A percentile compares a stretch with the other conserved stretches of the same genome.
phyloP scores from a whole-genome alignment of 2,888 invertebrate genomes.

The Protophormia terraenovae region DNA sequence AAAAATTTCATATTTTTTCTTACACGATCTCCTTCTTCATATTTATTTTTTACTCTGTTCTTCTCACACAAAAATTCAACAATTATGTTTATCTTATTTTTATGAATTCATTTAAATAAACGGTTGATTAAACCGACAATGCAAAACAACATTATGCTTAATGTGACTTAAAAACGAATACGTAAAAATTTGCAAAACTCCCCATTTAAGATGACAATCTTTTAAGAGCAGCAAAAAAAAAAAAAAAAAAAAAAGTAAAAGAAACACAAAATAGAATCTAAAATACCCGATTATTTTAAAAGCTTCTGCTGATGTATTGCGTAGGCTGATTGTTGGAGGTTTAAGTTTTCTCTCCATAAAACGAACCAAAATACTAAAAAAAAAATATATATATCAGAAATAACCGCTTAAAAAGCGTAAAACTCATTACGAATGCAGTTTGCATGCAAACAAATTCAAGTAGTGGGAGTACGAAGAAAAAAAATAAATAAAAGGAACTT shows the following conservation, averaged over 20 bases:
- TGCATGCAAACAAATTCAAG: constrained; percentile 56
- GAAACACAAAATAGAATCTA: constrained; percentile 40
- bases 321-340: constrained; percentile 53
- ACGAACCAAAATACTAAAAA: neutral
- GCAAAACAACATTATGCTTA: constrained; percentile 45
- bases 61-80: neutral
- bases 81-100: constrained; percentile 41
- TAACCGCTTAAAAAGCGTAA: constrained; percentile 59
- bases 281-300: constrained; percentile 61
- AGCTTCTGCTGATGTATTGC: constrained; percentile 63
- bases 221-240: constrained; percentile 31
- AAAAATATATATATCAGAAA: constrained; percentile 18
- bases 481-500: constrained; percentile 12
- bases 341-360: constrained; percentile 35
- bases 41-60: too few species aligned
- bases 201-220: constrained; percentile 64
- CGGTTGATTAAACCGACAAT: constrained; percentile 58
- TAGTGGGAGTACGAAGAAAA: constrained; percentile 56
- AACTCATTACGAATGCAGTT: constrained; percentile 65
- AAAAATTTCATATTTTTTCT: neutral
- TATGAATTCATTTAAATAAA: constrained; percentile 63
- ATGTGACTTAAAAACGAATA: constrained; percentile 55
- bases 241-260: neutral
- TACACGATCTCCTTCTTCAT: neutral
- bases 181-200: constrained; percentile 55